phyloP scores from a whole-genome alignment of 2,888 invertebrate species.

The Drosophila pegasa region DNA sequence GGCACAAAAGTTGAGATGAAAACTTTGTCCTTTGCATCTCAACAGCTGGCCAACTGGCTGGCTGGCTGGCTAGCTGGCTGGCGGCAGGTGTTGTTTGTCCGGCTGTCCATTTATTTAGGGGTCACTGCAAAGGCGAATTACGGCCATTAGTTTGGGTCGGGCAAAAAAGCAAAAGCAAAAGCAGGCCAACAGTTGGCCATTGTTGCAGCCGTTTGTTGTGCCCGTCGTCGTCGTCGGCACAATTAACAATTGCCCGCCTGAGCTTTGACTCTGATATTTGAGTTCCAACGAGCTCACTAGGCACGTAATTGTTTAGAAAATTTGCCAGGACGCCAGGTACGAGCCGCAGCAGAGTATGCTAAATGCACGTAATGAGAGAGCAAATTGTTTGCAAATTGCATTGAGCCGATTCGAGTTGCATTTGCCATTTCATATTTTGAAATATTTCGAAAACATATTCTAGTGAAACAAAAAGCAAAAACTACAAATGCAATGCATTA shows the following conservation, averaged over 20 bases:
- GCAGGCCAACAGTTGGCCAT: constrained; percentile 11
- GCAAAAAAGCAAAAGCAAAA: background rate
- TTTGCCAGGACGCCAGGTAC: constrained; percentile 22
- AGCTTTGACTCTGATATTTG: constrained; percentile 51
- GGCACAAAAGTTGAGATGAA: constrained; percentile 47
- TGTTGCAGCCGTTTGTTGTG: constrained; percentile 12
- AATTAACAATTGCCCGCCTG: constrained; percentile 55
- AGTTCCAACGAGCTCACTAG: constrained; percentile 59
- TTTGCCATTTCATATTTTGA: constrained; percentile 1
- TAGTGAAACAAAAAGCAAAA: constrained; percentile 32
- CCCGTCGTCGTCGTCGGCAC: constrained; percentile 39
- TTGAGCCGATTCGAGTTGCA: background rate
- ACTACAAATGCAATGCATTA: constrained; percentile 37
- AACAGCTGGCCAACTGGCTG: constrained; percentile 21
- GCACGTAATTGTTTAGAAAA: constrained; percentile 66
- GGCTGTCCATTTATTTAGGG: constrained; percentile 59
- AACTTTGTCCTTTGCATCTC: constrained; percentile 62
- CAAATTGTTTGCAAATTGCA: constrained; percentile 15
- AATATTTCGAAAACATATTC: constrained; percentile 16
- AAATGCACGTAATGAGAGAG: constrained; percentile 18
- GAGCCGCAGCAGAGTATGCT: background rate
- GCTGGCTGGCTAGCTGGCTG: too few species aligned
- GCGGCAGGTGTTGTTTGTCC: constrained; percentile 58
- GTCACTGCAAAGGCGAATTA: constrained; percentile 64
- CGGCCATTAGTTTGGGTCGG: constrained; percentile 49